Evolutionary conservation across 2,797 vertebrate species (phyloP).

Genomic region (Agapornis canus): DNA sequence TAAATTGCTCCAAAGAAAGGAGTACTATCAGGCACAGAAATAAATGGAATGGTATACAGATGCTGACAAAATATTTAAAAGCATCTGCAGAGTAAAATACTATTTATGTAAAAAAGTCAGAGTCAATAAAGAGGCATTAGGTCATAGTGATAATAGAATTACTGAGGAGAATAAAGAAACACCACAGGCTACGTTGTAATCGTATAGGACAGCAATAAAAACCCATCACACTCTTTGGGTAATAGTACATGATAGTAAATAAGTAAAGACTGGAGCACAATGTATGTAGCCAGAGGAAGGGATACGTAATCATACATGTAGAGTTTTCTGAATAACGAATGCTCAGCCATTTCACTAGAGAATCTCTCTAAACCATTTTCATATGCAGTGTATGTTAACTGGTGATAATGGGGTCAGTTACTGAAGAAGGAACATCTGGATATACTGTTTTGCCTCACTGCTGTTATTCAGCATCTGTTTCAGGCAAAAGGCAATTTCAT

Average conservation of each 20-base stretch:
- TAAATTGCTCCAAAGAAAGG: not conserved
- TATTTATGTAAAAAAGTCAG: not conserved
- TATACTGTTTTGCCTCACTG: not conserved
- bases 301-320: not conserved
- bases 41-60: not conserved
- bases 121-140: not conserved
- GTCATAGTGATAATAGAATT: not conserved
- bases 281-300: not conserved
- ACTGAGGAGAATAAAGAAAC: not conserved
- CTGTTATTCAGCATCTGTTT: not conserved
- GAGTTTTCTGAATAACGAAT: not conserved
- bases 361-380: not conserved
- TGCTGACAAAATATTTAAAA: not conserved
- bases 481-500: not conserved
- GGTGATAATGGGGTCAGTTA: not conserved
- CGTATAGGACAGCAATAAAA: not conserved
- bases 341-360: not conserved
- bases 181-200: not conserved
- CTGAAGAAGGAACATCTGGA: not conserved
- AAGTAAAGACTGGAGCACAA: not conserved
- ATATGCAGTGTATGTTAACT: not conserved
- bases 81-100: not conserved
- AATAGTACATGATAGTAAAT: not conserved
- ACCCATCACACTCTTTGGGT: not conserved
- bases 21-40: not conserved